Evolutionary conservation across 1,140 invertebrate genomes (phyloP).

Genomic region (Trichonephila clavata): DNA sequence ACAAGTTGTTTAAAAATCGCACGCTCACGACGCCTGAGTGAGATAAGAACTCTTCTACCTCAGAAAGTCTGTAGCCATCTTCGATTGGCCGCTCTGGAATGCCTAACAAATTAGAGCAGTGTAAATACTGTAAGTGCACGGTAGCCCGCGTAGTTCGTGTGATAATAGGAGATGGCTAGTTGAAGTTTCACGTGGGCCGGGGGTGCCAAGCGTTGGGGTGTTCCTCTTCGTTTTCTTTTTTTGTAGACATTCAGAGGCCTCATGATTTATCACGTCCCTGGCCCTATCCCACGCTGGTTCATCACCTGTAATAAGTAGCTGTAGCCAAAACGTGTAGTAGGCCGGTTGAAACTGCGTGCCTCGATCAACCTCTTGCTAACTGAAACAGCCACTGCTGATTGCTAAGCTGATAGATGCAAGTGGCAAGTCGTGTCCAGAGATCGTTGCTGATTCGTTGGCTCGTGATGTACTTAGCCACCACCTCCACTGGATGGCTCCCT

Average conservation of each 20-base stretch:
- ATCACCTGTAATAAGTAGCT: constrained; percentile 76
- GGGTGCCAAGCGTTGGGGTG: constrained; percentile 68
- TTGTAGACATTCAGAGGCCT: constrained; percentile 65
- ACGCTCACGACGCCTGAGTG: constrained; percentile 19
- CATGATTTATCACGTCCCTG: constrained; percentile 73
- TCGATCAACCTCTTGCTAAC: constrained; percentile 68
- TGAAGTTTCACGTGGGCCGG: constrained; percentile 66
- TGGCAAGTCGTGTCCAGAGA: constrained; percentile 75
- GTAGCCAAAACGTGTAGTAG: constrained; percentile 73
- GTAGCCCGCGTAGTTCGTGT: constrained; percentile 66
- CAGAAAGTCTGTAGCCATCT: background rate
- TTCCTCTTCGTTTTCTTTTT: constrained; percentile 46
- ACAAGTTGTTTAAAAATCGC: constrained; percentile 27
- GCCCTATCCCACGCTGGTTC: constrained; percentile 75
- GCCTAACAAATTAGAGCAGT: constrained; percentile 75
- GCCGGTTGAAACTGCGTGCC: constrained; percentile 68
- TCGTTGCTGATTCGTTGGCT: constrained; percentile 64
- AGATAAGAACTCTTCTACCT: background rate
- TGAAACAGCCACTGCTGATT: constrained; percentile 74
- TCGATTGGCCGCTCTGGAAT: constrained; percentile 55
- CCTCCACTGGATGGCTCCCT: constrained; percentile 53
- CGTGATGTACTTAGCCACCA: constrained; percentile 76
- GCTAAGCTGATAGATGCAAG: constrained; percentile 72
- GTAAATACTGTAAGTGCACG: constrained; percentile 71
- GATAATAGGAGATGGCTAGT: constrained; percentile 58